Conservation (phyloP, 2,113 vertebrate species). For the Otis tarda region DNA sequence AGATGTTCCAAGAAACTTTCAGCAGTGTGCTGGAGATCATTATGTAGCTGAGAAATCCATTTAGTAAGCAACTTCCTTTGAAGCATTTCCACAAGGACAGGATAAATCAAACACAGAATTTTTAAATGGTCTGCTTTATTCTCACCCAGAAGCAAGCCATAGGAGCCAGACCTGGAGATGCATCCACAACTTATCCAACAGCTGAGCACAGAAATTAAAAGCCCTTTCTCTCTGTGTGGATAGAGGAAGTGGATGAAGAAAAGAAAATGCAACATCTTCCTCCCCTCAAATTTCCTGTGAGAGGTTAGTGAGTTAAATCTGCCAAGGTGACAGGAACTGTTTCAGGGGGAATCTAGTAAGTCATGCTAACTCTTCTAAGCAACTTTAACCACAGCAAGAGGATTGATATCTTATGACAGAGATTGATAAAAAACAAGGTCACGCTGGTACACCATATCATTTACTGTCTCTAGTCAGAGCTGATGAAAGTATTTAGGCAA, state of each 20-base stretch:
- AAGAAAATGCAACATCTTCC: background rate
- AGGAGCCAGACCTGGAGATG: background rate
- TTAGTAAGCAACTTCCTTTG: slow-evolving; percentile 8
- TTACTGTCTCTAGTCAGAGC: background rate
- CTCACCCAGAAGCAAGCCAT: background rate
- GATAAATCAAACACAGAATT: background rate
- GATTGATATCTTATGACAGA: background rate
- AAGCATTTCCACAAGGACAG: background rate
- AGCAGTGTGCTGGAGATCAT: background rate
- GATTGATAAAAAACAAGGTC: background rate
- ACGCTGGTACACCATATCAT: background rate
- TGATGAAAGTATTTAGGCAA: background rate
- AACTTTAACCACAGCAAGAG: background rate
- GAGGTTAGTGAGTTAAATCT: background rate
- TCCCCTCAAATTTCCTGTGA: background rate
- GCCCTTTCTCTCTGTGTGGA: background rate
- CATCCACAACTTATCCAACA: background rate
- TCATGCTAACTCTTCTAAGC: background rate
- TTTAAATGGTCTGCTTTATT: background rate
- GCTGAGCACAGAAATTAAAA: background rate
- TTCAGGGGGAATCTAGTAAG: background rate
- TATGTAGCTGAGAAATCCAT: slow-evolving; percentile 1
- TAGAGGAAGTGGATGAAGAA: background rate
- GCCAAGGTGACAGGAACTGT: background rate
- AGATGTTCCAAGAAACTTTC: background rate